Conservation (phyloP, 2,888 invertebrate species). For the Catocala sponsa region DNA sequence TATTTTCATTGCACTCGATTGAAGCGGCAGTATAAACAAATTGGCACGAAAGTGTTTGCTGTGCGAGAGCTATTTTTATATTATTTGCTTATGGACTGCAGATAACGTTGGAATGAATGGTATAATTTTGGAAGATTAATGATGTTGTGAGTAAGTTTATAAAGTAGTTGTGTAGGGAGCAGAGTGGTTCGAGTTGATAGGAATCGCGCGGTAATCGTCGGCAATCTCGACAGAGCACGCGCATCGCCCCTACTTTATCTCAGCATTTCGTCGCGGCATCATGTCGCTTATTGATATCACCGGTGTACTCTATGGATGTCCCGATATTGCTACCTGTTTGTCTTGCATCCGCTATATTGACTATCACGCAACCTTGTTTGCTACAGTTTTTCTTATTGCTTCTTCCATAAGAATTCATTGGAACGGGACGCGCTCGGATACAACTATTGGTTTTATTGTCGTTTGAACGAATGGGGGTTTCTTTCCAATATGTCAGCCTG, state of each 20-base stretch:
- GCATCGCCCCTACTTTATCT: constrained; percentile 60
- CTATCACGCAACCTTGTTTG: constrained; percentile 63
- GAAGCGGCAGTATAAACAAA: constrained; percentile 64
- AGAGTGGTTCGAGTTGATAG: constrained; percentile 43
- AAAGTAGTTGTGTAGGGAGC: constrained; percentile 20
- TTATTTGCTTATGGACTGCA: constrained; percentile 35
- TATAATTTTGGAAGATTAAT: constrained; percentile 49
- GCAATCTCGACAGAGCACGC: constrained; percentile 69
- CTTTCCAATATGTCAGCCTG: constrained; percentile 58
- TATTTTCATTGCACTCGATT: constrained; percentile 72
- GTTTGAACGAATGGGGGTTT: constrained; percentile 55
- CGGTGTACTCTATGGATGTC: constrained; percentile 65
- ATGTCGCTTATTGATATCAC: constrained; percentile 70
- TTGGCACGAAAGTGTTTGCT: constrained; percentile 59
- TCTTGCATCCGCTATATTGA: constrained; percentile 73
- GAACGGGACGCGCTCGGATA: constrained; percentile 59
- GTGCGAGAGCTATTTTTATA: constrained; percentile 48
- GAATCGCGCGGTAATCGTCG: constrained; percentile 68
- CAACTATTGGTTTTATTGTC: constrained; percentile 69
- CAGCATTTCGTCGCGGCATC: constrained; percentile 56
- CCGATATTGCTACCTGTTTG: constrained; percentile 79
- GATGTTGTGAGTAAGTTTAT: constrained; percentile 35
- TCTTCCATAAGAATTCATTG: constrained; percentile 65
- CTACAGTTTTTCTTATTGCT: constrained; percentile 69
- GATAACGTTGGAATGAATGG: constrained; percentile 24